A percentile compares a stretch with the other conserved stretches of the same genome.
Evolutionary conservation across 2,113 vertebrate species (phyloP).

Genomic region (Oryzias curvinotus): DNA sequence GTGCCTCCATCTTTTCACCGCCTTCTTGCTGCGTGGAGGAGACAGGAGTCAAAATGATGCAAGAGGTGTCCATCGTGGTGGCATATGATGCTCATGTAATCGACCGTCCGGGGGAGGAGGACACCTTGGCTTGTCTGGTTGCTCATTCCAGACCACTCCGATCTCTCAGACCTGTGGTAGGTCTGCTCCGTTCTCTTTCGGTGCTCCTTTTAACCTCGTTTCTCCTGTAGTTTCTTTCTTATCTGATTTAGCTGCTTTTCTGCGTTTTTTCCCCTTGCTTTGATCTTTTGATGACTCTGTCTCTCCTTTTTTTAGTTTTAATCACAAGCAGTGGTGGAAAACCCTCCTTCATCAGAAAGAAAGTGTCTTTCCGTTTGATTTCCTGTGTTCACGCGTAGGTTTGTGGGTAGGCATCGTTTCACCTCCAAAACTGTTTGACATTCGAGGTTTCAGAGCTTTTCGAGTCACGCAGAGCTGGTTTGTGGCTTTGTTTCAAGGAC

Average conservation of each 20-base stretch:
- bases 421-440: conserved; percentile 13
- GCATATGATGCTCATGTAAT: conserved; percentile 95
- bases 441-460: conserved; percentile 30
- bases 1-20: conserved; percentile 13
- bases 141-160: conserved; percentile 91
- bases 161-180: conserved; percentile 87
- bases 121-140: conserved; percentile 87
- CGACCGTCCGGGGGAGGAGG: conserved; percentile 88
- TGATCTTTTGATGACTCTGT: neutral
- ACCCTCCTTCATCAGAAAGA: neutral
- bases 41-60: conserved; percentile 87
- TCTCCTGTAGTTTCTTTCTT: neutral
- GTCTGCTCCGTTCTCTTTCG: conserved; percentile 56
- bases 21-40: conserved; percentile 13
- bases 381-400: neutral
- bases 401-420: conserved; percentile 24
- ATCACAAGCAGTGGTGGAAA: neutral
- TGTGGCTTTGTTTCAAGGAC: conserved; percentile 56
- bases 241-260: conserved; percentile 3
- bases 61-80: conserved; percentile 94
- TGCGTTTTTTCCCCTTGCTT: neutral
- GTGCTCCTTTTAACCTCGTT: neutral
- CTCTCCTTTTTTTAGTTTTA: no score
- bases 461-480: conserved; percentile 9
- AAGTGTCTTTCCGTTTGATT: conserved; percentile 7